Conservation (phyloP, 2,797 vertebrate species). For the Ptychobarbus kaznakovi region DNA sequence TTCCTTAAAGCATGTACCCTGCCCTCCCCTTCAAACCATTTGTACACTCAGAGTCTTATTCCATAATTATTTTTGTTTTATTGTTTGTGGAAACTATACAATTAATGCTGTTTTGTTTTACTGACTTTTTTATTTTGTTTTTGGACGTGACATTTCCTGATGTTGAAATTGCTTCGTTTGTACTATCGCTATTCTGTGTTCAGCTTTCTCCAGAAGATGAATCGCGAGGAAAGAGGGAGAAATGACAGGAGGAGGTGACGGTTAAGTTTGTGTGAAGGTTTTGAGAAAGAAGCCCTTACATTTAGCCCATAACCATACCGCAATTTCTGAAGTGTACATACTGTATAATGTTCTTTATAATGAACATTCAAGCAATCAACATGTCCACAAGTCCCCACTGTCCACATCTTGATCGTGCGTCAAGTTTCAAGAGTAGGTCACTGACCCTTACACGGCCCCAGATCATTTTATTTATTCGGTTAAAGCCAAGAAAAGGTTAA, state of each 20-base stretch:
- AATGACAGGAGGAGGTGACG: slow-evolving; percentile 1
- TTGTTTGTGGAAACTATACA: slow-evolving; percentile 63
- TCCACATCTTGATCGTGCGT: slow-evolving; percentile 64
- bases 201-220: slow-evolving; percentile 70
- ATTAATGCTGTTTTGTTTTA: slow-evolving; percentile 65
- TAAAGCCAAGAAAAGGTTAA: slow-evolving; percentile 62
- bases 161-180: slow-evolving; percentile 78
- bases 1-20: slow-evolving; percentile 30
- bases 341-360: neutral
- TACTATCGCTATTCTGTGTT: slow-evolving; percentile 70
- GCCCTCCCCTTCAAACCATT: slow-evolving; percentile 53
- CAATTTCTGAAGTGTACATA: neutral
- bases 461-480: slow-evolving; percentile 57
- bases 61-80: slow-evolving; percentile 45
- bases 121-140: slow-evolving; percentile 62
- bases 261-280: neutral
- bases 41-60: slow-evolving; percentile 57
- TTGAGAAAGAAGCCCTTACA: slow-evolving; percentile 38
- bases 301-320: slow-evolving; percentile 56
- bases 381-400: slow-evolving; percentile 23
- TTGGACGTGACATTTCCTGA: slow-evolving; percentile 81
- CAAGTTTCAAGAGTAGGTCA: slow-evolving; percentile 70
- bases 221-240: neutral
- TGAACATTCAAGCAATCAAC: neutral
- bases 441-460: slow-evolving; percentile 71